Conservation (phyloP, 1,140 invertebrate genomes). For the Listronotus oregonensis region DNA sequence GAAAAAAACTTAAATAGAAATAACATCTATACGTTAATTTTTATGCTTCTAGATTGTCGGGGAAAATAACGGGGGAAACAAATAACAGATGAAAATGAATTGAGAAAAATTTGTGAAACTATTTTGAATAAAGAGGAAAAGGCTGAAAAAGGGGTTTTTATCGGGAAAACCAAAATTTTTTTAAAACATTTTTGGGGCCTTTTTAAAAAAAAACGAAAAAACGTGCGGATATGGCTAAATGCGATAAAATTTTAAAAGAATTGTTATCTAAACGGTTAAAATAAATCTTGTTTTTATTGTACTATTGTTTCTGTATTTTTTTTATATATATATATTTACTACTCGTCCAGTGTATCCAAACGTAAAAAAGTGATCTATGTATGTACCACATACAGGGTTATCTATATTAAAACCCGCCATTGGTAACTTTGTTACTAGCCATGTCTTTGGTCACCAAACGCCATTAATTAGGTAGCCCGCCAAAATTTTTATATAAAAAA, state of each 20-base stretch:
- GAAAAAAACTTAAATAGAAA: slow-evolving; percentile 3
- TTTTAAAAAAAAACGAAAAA: slow-evolving; percentile 64
- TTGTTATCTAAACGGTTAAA: slow-evolving; percentile 53
- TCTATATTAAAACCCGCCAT: no score
- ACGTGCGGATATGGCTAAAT: slow-evolving; percentile 69
- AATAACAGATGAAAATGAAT: slow-evolving; percentile 65
- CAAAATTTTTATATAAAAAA: no score
- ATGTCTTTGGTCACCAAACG: no score
- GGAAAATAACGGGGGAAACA: slow-evolving; percentile 66
- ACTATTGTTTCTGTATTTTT: no score
- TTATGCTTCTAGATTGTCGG: slow-evolving; percentile 62
- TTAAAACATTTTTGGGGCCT: slow-evolving; percentile 66
- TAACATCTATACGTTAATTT: background rate
- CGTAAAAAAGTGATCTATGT: no score
- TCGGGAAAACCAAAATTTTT: slow-evolving; percentile 72
- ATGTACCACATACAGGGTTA: no score
- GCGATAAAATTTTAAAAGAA: slow-evolving; percentile 64
- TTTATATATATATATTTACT: no score
- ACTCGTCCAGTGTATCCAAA: no score
- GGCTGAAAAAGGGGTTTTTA: slow-evolving; percentile 68
- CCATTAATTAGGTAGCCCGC: no score
- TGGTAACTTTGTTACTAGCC: no score
- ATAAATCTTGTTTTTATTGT: slow-evolving; percentile 11
- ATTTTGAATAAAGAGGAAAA: slow-evolving; percentile 71
- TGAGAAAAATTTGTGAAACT: slow-evolving; percentile 66